Percentiles rank a stretch among this genome's conserved stretches.
Conservation (phyloP, 37 sponge, comb jelly and placozoan genomes). For the Ianthella basta region DNA sequence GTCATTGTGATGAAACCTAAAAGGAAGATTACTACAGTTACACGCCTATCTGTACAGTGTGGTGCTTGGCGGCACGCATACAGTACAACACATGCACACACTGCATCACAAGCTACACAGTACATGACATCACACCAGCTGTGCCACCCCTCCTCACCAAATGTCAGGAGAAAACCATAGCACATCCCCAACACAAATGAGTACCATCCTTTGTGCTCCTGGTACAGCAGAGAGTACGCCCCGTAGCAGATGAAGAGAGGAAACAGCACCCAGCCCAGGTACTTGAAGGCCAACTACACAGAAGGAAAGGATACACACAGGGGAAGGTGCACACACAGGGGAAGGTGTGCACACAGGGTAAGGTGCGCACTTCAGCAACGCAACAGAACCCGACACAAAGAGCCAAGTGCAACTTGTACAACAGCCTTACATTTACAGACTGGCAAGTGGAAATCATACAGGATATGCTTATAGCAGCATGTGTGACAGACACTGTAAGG, state of each 20-base stretch:
- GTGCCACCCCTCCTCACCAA: too few relatives aligned
- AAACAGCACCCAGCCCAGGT: slow-evolving; percentile 88
- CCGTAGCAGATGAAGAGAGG: slow-evolving; percentile 94
- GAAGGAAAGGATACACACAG: neutral
- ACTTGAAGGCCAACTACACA: slow-evolving; percentile 78
- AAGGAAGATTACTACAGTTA: neutral
- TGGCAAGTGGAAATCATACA: too few relatives aligned
- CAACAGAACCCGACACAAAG: too few relatives aligned
- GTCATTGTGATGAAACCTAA: slow-evolving; percentile 99
- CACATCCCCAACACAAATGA: slow-evolving; percentile 89
- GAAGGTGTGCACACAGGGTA: neutral
- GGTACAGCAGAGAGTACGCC: slow-evolving; percentile 96
- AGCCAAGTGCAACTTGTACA: too few relatives aligned
- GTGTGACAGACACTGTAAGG: too few relatives aligned
- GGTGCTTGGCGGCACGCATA: neutral
- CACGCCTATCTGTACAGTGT: too few relatives aligned
- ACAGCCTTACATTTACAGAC: too few relatives aligned
- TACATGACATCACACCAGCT: neutral
- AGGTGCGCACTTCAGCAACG: neutral
- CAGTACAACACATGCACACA: neutral
- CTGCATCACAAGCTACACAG: neutral
- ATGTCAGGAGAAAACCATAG: slow-evolving; percentile 97
- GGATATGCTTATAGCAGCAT: too few relatives aligned
- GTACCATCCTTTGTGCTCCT: slow-evolving; percentile 99
- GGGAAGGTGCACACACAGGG: neutral